Percentiles rank a stretch among this genome's conserved stretches.
Evolutionary conservation across 2,113 vertebrate genomes (phyloP).

Genomic region (Carassius gibelio): DNA sequence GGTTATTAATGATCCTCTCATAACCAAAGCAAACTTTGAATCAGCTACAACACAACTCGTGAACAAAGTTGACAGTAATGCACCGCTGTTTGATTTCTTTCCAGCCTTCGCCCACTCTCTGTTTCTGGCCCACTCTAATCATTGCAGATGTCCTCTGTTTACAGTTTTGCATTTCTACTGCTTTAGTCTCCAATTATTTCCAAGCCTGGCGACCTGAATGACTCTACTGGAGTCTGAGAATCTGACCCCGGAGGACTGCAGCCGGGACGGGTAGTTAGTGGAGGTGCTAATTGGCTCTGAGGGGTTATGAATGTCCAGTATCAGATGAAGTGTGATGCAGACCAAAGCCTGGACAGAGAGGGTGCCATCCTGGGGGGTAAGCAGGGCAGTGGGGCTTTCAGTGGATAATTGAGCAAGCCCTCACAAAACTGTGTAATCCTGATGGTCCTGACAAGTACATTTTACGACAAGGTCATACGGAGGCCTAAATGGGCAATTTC

Average conservation of each 20-base stretch:
- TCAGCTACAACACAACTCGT: background rate
- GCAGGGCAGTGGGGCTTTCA: background rate
- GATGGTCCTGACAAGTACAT: conserved; percentile 4
- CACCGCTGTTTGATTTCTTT: background rate
- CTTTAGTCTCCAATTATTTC: conserved; percentile 30
- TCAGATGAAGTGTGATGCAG: conserved; percentile 17
- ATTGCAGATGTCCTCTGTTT: conserved; percentile 35
- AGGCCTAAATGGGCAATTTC: background rate
- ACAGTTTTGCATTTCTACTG: conserved; percentile 30
- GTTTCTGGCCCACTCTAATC: conserved; percentile 11
- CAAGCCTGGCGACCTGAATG: conserved; percentile 32
- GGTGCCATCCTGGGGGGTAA: background rate
- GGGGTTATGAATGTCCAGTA: conserved; percentile 6
- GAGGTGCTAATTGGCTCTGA: conserved; percentile 40
- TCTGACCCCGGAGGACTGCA: conserved; percentile 28
- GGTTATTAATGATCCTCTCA: conserved; percentile 29
- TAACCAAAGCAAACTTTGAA: conserved; percentile 16
- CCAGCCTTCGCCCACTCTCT: background rate
- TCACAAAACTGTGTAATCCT: background rate
- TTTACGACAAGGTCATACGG: background rate
- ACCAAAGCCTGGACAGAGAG: conserved; percentile 3
- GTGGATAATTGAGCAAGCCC: conserved; percentile 6
- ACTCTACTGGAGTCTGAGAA: conserved; percentile 23
- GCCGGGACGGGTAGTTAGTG: conserved; percentile 2
- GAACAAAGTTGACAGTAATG: background rate